A percentile compares a stretch with the other conserved stretches of the same genome.
Conservation (phyloP, 1,140 invertebrate genomes). For the Trypoxylus dichotomus region DNA sequence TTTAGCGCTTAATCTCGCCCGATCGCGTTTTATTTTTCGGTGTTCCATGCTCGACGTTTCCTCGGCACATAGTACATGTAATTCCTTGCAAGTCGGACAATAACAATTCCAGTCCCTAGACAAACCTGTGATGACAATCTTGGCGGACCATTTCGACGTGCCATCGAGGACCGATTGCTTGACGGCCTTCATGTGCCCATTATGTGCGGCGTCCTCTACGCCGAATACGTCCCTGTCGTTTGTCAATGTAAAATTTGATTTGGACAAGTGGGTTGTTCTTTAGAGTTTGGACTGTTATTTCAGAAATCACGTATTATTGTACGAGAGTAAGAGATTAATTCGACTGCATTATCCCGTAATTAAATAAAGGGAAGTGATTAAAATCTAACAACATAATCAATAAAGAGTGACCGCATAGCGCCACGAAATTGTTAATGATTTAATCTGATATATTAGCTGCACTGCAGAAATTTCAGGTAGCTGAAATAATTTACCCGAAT, state of each 20-base stretch:
- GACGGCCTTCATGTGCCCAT: slow-evolving; percentile 94
- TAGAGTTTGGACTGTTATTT: no score
- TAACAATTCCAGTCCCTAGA: slow-evolving; percentile 43
- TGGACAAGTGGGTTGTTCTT: no score
- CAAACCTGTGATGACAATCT: slow-evolving; percentile 99
- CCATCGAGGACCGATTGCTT: slow-evolving; percentile 99
- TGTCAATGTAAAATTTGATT: not conserved
- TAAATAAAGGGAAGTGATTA: no score
- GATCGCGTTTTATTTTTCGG: not conserved
- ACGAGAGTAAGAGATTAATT: no score
- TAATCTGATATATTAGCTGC: no score
- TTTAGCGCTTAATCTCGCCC: not conserved
- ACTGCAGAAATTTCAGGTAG: no score
- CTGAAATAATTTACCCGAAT: no score
- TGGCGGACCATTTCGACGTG: slow-evolving; percentile 99
- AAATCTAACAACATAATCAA: no score
- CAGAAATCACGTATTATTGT: no score
- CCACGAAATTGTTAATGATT: no score
- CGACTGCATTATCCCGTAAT: no score
- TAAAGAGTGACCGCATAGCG: no score
- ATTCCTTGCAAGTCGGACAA: not conserved
- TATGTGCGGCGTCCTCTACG: slow-evolving; percentile 92
- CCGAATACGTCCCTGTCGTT: slow-evolving; percentile 86
- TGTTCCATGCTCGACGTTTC: not conserved
- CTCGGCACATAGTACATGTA: not conserved